Evolutionary conservation across 2,797 vertebrate species (phyloP).

Genomic region (Eulemur coronatus): DNA sequence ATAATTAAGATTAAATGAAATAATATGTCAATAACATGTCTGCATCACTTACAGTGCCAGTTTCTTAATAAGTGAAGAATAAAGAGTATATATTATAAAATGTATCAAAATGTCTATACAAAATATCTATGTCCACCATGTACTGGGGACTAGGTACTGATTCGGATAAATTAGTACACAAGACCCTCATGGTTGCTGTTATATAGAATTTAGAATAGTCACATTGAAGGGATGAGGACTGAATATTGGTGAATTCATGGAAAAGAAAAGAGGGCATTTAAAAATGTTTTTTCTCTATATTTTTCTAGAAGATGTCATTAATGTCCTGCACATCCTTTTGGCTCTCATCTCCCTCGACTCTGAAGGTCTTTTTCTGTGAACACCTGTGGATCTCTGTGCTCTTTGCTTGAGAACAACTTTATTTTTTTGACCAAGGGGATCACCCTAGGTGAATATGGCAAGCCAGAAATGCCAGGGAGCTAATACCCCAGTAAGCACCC

Average conservation of each 20-base stretch:
- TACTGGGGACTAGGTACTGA: not conserved
- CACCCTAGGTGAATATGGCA: not conserved
- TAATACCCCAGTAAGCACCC: not conserved
- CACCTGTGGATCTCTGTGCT: not conserved
- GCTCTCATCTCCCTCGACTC: fast-evolving
- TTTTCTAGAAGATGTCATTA: not conserved
- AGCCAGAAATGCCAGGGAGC: not conserved
- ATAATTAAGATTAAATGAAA: not conserved
- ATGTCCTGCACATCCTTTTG: not conserved
- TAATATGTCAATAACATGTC: not conserved
- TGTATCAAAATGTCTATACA: not conserved
- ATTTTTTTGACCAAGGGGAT: not conserved
- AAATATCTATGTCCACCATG: not conserved
- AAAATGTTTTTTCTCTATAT: not conserved
- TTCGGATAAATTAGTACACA: not conserved
- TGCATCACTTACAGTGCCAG: not conserved
- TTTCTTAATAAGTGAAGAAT: not conserved
- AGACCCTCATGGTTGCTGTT: not conserved
- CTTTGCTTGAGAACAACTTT: not conserved
- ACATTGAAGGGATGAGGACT: not conserved
- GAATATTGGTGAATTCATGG: not conserved
- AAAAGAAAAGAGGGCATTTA: not conserved
- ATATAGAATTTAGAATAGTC: not conserved
- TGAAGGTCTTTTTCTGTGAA: not conserved
- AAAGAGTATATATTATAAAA: not conserved